These are phyloP conservation scores for Propsilocerus akamusi DNA, from an alignment of 1,140 invertebrate species.

Conservation along the genomic window DNA sequence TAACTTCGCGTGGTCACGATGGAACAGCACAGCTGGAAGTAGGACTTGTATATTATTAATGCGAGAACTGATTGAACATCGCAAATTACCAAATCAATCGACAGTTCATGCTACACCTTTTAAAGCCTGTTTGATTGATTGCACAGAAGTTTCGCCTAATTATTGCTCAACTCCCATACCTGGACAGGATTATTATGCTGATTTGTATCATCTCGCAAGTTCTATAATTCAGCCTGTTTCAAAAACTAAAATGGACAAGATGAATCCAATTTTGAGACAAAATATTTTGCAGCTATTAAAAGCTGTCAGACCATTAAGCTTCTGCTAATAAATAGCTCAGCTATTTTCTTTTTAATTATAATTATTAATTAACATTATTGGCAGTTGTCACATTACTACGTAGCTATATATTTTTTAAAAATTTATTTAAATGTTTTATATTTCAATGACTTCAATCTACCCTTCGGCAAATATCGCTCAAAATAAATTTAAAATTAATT, in stretches of 20 bases:
- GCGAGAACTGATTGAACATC: slow-evolving; percentile 41
- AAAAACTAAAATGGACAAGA: slow-evolving; percentile 17
- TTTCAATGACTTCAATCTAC: no score
- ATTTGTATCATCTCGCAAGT: slow-evolving; percentile 39
- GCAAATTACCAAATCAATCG: slow-evolving; percentile 33
- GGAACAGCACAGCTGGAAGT: slow-evolving; percentile 50
- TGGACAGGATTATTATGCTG: slow-evolving; percentile 43
- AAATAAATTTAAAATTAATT: no score
- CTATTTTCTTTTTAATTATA: no score
- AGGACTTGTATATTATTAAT: slow-evolving; percentile 53
- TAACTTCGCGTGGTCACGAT: slow-evolving; percentile 76
- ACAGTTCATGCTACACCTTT: slow-evolving; percentile 42
- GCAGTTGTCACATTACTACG: no score
- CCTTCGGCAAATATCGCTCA: no score
- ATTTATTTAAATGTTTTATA: no score
- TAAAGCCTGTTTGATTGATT: slow-evolving; percentile 37
- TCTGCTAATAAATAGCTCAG: no score
- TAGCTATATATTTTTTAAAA: no score
- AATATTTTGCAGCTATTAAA: slow-evolving; percentile 20
- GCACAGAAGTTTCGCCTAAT: slow-evolving; percentile 46
- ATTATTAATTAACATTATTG: no score
- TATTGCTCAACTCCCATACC: slow-evolving; percentile 35
- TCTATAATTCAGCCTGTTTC: slow-evolving; percentile 16
- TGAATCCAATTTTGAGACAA: slow-evolving; percentile 19
- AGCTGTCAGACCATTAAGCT: slow-evolving; percentile 19